Base-by-base conservation (phyloP, 2,888 invertebrate species). In the Acronicta leporina region DNA sequence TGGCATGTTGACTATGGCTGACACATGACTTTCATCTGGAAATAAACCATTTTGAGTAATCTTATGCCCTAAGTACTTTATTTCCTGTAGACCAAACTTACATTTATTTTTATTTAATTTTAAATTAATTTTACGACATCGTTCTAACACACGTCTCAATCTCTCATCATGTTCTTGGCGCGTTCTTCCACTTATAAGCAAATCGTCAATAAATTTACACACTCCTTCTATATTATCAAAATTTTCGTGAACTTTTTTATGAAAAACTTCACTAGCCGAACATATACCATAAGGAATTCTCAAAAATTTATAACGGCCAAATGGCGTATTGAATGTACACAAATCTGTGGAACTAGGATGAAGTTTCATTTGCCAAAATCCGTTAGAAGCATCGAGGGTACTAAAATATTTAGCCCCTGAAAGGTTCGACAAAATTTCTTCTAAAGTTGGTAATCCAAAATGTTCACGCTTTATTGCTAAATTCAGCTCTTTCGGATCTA, bases 401-500 rank as follows among this genome's bases (percentile, higher is more conserved):
- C 71, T 74, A 51, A 79, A 79, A 42, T 45, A 60, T 35, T 56
- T 70, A 1, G 71, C 58, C 0, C 69, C 72, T 9, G 59, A n/a
- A 8, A 75, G 33, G 0, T 64, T 62, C 8, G 53, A 13, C 1
- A 58, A 58, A 11, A 76, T 63, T 43, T 72, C 71, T 3, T 73
- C 72, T 11, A 70, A 27, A 0, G 67, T 70, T 8, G 74, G 73
- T 7, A 77, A 49, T 33, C 51, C 62, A 50, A 71, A 75, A 63
- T 75, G 68, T 38, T 51, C 51, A 10, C 51, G 60, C 25, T 61
- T 68, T 16, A 77, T 79, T 1, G 65, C 25, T 63, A 48, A 61
- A 52, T 79, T 77, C 1, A 77, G 44, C 42, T 76, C 71, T 35
- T 60, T 45, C 0, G 80, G 80, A 47, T 80, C 77, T 9, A 80